Conservation (phyloP, 2,888 invertebrate species). For the Epiblema foenella region DNA sequence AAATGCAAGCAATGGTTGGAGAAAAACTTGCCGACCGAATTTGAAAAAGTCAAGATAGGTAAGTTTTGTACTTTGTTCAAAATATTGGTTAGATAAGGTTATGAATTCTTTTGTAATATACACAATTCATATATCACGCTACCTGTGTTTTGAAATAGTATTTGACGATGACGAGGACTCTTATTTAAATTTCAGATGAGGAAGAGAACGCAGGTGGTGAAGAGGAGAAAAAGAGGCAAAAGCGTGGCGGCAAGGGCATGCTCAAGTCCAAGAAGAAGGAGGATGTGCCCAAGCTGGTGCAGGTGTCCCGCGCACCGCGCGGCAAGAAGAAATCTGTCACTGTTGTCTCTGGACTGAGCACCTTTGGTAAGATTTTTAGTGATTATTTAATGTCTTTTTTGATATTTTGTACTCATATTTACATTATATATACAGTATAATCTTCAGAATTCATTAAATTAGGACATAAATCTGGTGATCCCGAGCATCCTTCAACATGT, state of each 20-base stretch:
- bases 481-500: too few relatives aligned
- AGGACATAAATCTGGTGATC: too few relatives aligned
- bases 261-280: constrained; percentile 98
- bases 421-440: too few relatives aligned
- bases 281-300: constrained; percentile 93
- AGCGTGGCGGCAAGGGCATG: constrained; percentile 98
- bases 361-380: constrained; percentile 89
- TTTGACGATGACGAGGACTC: background rate
- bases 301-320: constrained; percentile 94
- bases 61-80: constrained; percentile 52
- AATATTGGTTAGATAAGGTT: constrained; percentile 45
- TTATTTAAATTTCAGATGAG: constrained; percentile 70
- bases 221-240: constrained; percentile 98
- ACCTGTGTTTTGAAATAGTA: constrained; percentile 5
- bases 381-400: too few relatives aligned
- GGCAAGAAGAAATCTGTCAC: constrained; percentile 99
- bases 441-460: too few relatives aligned
- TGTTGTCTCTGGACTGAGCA: constrained; percentile 97
- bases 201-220: constrained; percentile 91
- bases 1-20: constrained; percentile 99
- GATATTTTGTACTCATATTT: too few relatives aligned
- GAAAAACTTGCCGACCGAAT: constrained; percentile 96
- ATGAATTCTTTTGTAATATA: constrained; percentile 26
- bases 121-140: background rate
- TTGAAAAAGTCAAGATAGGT: constrained; percentile 93